Conservation (phyloP, 2,797 vertebrate species). For the Uromys caudimaculatus region DNA sequence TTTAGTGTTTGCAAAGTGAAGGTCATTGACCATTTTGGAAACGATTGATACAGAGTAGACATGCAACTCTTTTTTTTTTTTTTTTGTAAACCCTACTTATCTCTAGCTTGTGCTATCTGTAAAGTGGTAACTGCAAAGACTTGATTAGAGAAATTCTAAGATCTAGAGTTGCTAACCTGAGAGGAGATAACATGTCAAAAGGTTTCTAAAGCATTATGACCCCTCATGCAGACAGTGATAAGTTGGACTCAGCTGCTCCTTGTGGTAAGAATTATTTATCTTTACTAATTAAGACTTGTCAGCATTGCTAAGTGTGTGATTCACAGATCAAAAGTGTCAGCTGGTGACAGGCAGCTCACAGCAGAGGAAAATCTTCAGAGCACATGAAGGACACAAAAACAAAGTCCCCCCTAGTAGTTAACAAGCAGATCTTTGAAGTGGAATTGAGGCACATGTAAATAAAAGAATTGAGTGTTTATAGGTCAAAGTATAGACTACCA, state of each 20-base stretch:
- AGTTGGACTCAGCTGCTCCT: conserved; percentile 33
- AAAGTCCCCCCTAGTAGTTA: not conserved
- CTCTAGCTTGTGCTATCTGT: not conserved
- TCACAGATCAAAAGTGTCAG: conserved; percentile 13
- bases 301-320: not conserved
- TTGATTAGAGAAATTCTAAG: not conserved
- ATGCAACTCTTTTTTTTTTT: not conserved
- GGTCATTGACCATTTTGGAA: not conserved
- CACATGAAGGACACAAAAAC: not conserved
- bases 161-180: conserved; percentile 20
- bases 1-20: not conserved
- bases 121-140: not conserved
- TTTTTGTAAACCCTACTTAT: not conserved
- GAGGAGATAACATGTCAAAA: conserved; percentile 27
- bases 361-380: conserved; percentile 41
- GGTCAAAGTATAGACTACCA: not conserved
- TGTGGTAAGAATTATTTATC: conserved; percentile 33
- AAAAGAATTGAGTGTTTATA: not conserved
- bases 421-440: not conserved
- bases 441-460: not conserved
- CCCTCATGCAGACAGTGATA: not conserved
- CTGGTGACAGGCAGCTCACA: conserved; percentile 39
- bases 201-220: conserved; percentile 2
- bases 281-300: conserved; percentile 10
- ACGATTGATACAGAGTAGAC: not conserved